Evolutionary conservation across 2,888 invertebrate species (phyloP).

Genomic region (Rhimphoctona megacephalus): DNA sequence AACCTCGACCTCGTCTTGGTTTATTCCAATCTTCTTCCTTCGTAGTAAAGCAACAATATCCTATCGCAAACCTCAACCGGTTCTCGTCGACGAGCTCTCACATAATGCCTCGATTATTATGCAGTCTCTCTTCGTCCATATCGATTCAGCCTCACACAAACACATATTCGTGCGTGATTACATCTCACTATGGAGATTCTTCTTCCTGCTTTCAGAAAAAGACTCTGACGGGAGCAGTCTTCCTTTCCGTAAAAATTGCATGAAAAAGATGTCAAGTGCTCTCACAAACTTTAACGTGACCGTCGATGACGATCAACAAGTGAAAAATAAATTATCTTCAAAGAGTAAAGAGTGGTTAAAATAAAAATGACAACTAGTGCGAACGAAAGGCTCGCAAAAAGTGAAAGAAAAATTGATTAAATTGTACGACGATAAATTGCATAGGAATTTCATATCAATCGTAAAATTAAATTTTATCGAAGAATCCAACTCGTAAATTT

Average conservation of each 20-base stretch:
- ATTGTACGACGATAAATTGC: constrained; percentile 7
- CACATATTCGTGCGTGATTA: background rate
- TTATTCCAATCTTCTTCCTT: constrained; percentile 9
- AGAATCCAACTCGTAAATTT: background rate
- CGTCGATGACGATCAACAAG: background rate
- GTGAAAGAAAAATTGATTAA: background rate
- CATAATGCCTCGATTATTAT: constrained; percentile 66
- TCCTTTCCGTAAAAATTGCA: background rate
- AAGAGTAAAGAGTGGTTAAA: background rate
- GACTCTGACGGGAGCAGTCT: background rate
- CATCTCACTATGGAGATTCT: background rate
- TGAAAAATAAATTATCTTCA: background rate
- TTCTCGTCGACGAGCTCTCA: constrained; percentile 19
- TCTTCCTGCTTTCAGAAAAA: background rate
- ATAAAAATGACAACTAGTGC: background rate
- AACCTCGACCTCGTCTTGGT: constrained; percentile 31
- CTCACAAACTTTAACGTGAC: background rate
- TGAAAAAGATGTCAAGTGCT: background rate
- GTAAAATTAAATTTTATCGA: constrained; percentile 1
- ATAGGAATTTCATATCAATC: background rate
- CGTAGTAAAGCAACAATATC: constrained; percentile 33
- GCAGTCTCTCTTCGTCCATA: constrained; percentile 61
- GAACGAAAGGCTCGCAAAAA: background rate
- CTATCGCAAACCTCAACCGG: constrained; percentile 10
- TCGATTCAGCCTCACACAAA: constrained; percentile 52